Percentiles rank a stretch among this genome's conserved stretches.
Conservation (phyloP, 2,113 vertebrate genomes). For the Nanorana parkeri region DNA sequence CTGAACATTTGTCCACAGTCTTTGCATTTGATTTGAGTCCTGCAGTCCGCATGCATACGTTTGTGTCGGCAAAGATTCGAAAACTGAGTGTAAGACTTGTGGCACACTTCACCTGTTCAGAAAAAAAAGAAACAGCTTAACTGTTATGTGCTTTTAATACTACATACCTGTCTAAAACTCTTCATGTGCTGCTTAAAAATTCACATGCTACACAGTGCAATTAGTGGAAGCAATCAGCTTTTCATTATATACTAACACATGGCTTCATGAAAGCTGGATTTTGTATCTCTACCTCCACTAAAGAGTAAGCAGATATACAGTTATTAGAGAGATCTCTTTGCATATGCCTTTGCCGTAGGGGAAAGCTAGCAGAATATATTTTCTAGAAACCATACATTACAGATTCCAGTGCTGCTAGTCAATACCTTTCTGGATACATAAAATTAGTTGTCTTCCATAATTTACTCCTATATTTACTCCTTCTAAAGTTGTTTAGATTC, state of each 20-base stretch:
- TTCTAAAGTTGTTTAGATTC: too few relatives aligned
- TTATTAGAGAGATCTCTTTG: not conserved
- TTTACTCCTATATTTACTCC: too few relatives aligned
- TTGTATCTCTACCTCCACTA: not conserved
- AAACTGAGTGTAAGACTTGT: constrained; percentile 99
- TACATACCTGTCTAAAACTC: not conserved
- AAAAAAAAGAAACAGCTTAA: constrained; percentile 67
- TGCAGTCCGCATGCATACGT: constrained; percentile 99
- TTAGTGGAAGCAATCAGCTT: not conserved
- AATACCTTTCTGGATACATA: not conserved
- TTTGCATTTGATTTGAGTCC: constrained; percentile 99
- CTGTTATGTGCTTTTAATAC: not conserved
- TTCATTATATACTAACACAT: not conserved
- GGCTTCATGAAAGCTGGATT: not conserved
- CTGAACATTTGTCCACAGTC: constrained; percentile 99
- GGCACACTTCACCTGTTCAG: constrained; percentile 96
- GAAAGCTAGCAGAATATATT: not conserved
- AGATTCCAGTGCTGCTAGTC: not conserved
- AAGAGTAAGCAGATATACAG: not conserved
- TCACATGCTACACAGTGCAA: not conserved
- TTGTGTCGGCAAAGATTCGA: constrained; percentile 99
- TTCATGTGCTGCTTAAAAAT: not conserved
- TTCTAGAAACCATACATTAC: not conserved
- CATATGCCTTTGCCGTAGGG: not conserved
- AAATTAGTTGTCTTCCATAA: too few relatives aligned